A percentile compares a stretch with the other conserved stretches of the same genome.
Evolutionary conservation across 2,797 vertebrate species (phyloP).

Genomic region (Brachyrhaphis roseni): DNA sequence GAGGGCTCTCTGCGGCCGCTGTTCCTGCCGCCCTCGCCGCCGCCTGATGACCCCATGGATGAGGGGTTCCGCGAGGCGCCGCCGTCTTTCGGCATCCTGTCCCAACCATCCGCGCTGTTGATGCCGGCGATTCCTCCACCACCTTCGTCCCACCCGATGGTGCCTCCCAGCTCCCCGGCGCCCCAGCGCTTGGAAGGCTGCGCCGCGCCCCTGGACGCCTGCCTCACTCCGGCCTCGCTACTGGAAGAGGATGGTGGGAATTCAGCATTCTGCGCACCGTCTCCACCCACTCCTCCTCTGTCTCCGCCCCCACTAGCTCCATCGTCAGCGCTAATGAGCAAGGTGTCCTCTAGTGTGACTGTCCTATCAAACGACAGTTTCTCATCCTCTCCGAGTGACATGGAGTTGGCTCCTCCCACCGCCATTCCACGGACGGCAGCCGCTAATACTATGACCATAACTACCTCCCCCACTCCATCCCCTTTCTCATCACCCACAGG

Average conservation of each 20-base stretch:
- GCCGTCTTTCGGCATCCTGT: slow-evolving; percentile 84
- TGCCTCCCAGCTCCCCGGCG: slow-evolving; percentile 78
- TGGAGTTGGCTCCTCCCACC: slow-evolving; percentile 87
- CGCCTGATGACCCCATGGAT: slow-evolving; percentile 84
- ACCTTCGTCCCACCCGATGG: slow-evolving; percentile 86
- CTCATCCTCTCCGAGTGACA: slow-evolving; percentile 90
- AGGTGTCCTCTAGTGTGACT: slow-evolving; percentile 64
- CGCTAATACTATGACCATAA: slow-evolving; percentile 69
- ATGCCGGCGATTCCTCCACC: slow-evolving; percentile 73
- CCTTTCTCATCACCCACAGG: slow-evolving; percentile 51
- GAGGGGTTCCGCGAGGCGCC: slow-evolving; percentile 89
- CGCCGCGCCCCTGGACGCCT: slow-evolving; percentile 87
- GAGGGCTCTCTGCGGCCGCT: slow-evolving; percentile 91
- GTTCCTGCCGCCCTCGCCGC: slow-evolving; percentile 85
- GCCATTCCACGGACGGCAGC: slow-evolving; percentile 74
- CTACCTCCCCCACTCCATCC: slow-evolving; percentile 88
- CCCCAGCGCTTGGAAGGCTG: slow-evolving; percentile 84
- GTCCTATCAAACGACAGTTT: slow-evolving; percentile 84
- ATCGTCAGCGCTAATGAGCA: slow-evolving; percentile 51
- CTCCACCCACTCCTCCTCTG: slow-evolving; percentile 73
- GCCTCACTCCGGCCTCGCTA: slow-evolving; percentile 95
- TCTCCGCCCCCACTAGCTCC: slow-evolving; percentile 76
- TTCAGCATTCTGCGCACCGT: slow-evolving; percentile 84
- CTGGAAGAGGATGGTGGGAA: slow-evolving; percentile 91
- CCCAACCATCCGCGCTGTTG: slow-evolving; percentile 77